These are phyloP conservation scores for Archegozetes longisetosus DNA, from an alignment of 1,140 invertebrate species.

Conservation along the genomic window DNA sequence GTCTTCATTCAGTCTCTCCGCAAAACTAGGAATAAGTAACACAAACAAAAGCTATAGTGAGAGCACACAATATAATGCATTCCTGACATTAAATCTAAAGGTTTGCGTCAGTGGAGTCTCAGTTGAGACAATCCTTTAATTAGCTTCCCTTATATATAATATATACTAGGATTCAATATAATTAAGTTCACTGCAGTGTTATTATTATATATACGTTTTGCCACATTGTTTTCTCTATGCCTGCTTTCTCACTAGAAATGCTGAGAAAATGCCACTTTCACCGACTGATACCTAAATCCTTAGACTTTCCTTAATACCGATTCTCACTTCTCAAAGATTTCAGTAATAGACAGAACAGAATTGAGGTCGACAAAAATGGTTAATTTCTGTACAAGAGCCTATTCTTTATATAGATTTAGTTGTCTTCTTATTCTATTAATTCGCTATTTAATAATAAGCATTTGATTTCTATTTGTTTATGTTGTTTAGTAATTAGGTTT, in stretches of 20 bases:
- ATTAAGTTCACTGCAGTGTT: neutral
- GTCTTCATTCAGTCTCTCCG: no score
- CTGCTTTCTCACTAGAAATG: neutral
- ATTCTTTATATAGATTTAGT: no score
- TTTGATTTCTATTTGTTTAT: no score
- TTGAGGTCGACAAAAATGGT: no score
- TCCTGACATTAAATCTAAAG: neutral
- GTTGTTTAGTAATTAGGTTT: no score
- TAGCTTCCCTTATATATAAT: neutral
- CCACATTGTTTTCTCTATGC: neutral
- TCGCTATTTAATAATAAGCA: no score
- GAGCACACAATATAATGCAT: neutral
- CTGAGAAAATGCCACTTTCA: neutral
- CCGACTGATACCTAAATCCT: neutral
- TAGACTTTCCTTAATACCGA: neutral
- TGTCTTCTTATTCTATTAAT: no score
- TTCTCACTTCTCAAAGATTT: neutral
- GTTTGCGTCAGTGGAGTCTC: neutral
- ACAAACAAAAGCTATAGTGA: no score
- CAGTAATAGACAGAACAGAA: neutral
- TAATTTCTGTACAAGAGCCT: no score
- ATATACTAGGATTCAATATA: neutral
- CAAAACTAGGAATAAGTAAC: no score
- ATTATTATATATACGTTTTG: neutral
- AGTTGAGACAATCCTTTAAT: neutral